Base-by-base conservation (phyloP, 2,888 invertebrate genomes). In the Dilophus febrilis region DNA sequence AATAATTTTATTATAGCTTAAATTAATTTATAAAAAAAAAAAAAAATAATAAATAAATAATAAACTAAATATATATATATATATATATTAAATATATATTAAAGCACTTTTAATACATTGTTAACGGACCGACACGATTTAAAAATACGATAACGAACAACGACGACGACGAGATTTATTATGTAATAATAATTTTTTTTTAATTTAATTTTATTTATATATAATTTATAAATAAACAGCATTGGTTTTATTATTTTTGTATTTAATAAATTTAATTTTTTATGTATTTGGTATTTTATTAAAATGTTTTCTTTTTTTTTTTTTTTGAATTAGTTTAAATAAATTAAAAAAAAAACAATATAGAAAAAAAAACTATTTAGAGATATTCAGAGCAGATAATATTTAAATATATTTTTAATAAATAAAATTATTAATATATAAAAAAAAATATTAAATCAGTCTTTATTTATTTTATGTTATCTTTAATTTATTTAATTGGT, bases 71-170 rank as follows among this genome's bases (percentile, higher is more conserved):
- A 26, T 5, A 33, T 37, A n/a, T n/a, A n/a, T n/a, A n/a, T n/a
- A n/a, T 32, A 13, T 17, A 37, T 27, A 37, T 37, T 28, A 26
- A 19, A 28, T 17, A 28, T 36, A 36, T 35, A n/a, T n/a, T n/a
- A 40, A 37, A 41, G 35, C 37, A 41, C 37, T 30, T 37, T 34
- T 22, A 26, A 32, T 37, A 13, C 33, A 30, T 34, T 34, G 17
- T 17, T 16, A 19, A 35, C 32, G 31, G 35, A 35, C 31, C 40
- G 40, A 35, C 35, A 14, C 11, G 4, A 13, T 6, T n/a, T 30
- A 30, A 30, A 30, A 30, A n/a, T 10, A 5, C 30, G 30, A 30
- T 30, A 30, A 30, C 30, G 10, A 22, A 26, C 7, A 10, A 18
- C 19, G 18, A 26, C 36, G 27, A 26, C 10, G 14, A 36, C 27